Evolutionary conservation across 2,888 invertebrate species (phyloP).

Genomic region (Theretra japonica): DNA sequence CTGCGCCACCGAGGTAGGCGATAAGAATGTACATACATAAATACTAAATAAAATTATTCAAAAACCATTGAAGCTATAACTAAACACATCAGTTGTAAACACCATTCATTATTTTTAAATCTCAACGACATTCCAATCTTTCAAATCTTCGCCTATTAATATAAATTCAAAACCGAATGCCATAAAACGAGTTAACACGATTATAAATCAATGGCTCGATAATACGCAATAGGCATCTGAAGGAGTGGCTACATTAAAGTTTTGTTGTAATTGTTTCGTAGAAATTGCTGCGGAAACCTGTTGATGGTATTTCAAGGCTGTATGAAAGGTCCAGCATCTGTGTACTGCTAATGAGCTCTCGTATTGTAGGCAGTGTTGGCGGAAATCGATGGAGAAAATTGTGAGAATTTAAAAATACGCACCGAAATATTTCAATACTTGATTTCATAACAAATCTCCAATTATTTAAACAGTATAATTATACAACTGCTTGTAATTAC

Average conservation of each 20-base stretch:
- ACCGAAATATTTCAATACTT: too few relatives aligned
- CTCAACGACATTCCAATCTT: not conserved
- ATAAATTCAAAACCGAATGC: not conserved
- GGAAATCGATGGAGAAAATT: too few relatives aligned
- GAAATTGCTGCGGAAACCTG: conserved; percentile 23
- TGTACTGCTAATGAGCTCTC: not conserved
- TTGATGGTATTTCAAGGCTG: conserved; percentile 11
- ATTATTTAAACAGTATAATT: too few relatives aligned
- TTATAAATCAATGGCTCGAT: not conserved
- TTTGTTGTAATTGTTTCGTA: conserved; percentile 17
- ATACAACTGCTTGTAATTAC: too few relatives aligned
- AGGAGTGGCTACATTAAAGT: conserved; percentile 12
- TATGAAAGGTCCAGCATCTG: not conserved
- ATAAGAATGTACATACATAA: too few relatives aligned
- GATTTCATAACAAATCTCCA: too few relatives aligned
- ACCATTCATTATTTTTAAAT: not conserved
- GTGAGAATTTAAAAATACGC: too few relatives aligned
- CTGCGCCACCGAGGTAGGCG: too few relatives aligned
- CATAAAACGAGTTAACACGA: conserved; percentile 3
- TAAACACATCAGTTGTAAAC: too few relatives aligned
- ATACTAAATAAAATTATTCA: too few relatives aligned
- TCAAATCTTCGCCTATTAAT: not conserved
- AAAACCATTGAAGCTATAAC: too few relatives aligned
- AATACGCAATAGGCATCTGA: conserved; percentile 20
- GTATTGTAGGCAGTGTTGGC: too few relatives aligned